Evolutionary conservation across 1,140 invertebrate genomes (phyloP), one percentile per base, ranked within the genome.

Genomic region (Cotesia glomerata): DNA sequence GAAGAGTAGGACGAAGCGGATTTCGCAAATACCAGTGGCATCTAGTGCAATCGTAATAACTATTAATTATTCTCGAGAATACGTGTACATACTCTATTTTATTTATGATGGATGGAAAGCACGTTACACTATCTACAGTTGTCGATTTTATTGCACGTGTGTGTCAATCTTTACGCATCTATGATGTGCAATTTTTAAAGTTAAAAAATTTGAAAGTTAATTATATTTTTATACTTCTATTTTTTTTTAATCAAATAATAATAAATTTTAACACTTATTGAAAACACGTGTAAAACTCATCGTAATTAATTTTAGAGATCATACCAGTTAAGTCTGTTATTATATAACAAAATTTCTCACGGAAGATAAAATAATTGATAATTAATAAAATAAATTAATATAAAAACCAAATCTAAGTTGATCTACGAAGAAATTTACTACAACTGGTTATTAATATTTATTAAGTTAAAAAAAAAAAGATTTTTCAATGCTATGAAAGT

Each of bases 1-100:
- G 13, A 9, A 45, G 16, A 56, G 35, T 16, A 59, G 26, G 52
- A 14, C 26, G 16, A 34, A 61, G 56, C 13, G 51, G 4, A 74
- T 78, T 76, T 79, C 76, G 77, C 76, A 78, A 79, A 72, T 7
- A 8, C 75, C 76, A 76, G 74, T 78, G 72, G 36, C 76, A 78
- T 74, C 63, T 68, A 75, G 67, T 75, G 76, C 79, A 78, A 81
- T 77, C 78, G 39, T 75, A 69, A 76, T 77, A 72, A 78, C 77
- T 70, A 79, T 75, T 71, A 76, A 78, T 75, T 70, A 73, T 73
- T 16, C 59, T 54, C 66, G 7, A 54, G 18, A 1, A 18, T 1
- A 14, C 16, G 52, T 54, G 16, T 54, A 32, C 9, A 5, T 7
- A 26, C 13, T 54, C 13, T 71, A 71, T 7, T 32, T 32, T 26